Base-by-base conservation (phyloP, 2,797 vertebrate genomes). In the Betta splendens region DNA sequence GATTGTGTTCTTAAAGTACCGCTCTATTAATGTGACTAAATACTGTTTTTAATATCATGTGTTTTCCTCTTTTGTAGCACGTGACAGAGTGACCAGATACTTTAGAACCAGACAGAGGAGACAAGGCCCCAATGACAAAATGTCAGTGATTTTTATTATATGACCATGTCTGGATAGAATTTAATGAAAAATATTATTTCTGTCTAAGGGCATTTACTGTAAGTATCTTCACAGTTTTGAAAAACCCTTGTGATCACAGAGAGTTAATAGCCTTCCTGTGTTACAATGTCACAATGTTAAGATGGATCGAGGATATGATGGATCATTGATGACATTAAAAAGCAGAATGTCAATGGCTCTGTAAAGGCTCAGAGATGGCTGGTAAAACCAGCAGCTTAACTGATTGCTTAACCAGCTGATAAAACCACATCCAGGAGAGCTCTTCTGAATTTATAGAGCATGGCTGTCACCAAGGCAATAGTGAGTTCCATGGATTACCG, bases 361-460 rank as follows among this genome's bases (percentile, higher is more conserved):
- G 64, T 35, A 38, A 48, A 48, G 22, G 22, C 11, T 29, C 28
- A 54, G 17, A 36, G 35, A 20, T 23, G 13, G 23, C 22, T 36
- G 43, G 5, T 49, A 16, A 44, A 48, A 43, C 16, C 25, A 23
- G n/a, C 50, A 59, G 28, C 45, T 59, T 73, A 45, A 23, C 44
- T 54, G 20, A 64, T 45, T 22, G 15, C 60, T 43, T 40, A 28
- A 17, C 18, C 22, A 36, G 26, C 18, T 45, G 46, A 39, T 39
- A 44, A 69, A 57, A 38, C 17, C 48, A 18, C 38, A 45, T 59
- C 4, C 13, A 32, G 8, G 5, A 32, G 28, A 26, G 31, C 44
- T 37, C 18, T 36, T 63, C 7, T 22, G 18, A 28, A 18, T 51
- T 45, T 40, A 45, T 42, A 18, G 40, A 33, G 16, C 42, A 46